Conservation (phyloP, 1,140 invertebrate species). For the Heliconius himera region DNA sequence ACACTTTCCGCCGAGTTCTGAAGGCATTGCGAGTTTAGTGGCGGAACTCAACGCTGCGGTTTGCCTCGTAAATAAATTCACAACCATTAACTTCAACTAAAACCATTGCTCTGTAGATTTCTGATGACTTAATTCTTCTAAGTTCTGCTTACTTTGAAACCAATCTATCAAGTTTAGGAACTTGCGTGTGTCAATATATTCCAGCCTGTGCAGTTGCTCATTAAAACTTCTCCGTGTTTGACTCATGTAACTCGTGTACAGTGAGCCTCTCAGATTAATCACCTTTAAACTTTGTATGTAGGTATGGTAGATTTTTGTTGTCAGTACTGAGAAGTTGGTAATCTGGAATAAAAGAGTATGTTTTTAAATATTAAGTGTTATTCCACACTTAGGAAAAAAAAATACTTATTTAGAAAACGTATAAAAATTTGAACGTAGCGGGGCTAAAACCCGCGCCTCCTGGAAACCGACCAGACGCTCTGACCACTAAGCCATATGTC, state of each 20-base stretch:
- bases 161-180: constrained; percentile 34
- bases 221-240: constrained; percentile 52
- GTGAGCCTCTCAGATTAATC: not conserved
- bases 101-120: not conserved
- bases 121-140: constrained; percentile 19
- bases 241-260: constrained; percentile 34
- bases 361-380: too few species aligned
- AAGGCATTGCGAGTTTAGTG: too few species aligned
- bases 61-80: too few species aligned
- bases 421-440: too few species aligned
- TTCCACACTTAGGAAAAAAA: too few species aligned
- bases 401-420: too few species aligned
- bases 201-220: constrained; percentile 44
- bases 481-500: too few species aligned
- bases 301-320: not conserved
- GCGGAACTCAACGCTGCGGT: too few species aligned
- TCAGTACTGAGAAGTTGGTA: not conserved
- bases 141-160: constrained; percentile 28
- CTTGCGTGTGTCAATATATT: constrained; percentile 35
- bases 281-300: constrained; percentile 11
- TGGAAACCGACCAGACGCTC: too few species aligned
- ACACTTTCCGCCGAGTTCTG: too few species aligned
- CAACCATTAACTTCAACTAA: not conserved
- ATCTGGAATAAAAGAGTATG: too few species aligned
- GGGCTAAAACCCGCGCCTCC: too few species aligned